Conservation (phyloP, 1,140 invertebrate species). For the Batillaria attramentaria region DNA sequence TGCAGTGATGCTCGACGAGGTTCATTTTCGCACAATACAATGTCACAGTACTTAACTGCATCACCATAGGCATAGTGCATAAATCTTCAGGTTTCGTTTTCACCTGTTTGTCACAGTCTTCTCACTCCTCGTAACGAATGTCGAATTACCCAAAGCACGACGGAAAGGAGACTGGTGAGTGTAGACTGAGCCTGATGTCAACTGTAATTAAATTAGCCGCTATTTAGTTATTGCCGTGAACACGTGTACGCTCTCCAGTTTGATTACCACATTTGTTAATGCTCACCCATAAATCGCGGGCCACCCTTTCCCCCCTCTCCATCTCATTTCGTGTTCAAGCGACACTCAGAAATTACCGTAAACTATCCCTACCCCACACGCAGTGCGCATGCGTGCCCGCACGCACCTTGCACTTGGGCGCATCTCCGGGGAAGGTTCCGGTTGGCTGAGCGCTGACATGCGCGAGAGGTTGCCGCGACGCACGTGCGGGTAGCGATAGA, state of each 20-base stretch:
- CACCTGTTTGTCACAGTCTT: background rate
- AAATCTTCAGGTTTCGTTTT: background rate
- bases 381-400: background rate
- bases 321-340: background rate
- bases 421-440: constrained; percentile 12
- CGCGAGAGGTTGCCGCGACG: constrained; percentile 3
- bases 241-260: too few relatives aligned
- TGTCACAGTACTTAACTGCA: background rate
- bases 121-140: background rate
- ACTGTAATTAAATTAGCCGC: background rate
- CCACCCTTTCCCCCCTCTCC: too few relatives aligned
- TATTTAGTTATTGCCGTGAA: background rate
- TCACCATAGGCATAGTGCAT: background rate
- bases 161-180: too few relatives aligned
- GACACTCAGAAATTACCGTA: background rate
- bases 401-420: constrained; percentile 15
- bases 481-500: constrained; percentile 21
- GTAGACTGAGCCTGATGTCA: background rate
- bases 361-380: background rate
- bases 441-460: constrained; percentile 23
- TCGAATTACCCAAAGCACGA: too few relatives aligned
- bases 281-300: too few relatives aligned
- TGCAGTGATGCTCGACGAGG: too few relatives aligned
- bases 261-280: too few relatives aligned
- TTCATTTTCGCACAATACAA: background rate